These are phyloP conservation scores for Halotydeus destructor DNA, from an alignment of 1,140 invertebrate species.

Conservation along the genomic window DNA sequence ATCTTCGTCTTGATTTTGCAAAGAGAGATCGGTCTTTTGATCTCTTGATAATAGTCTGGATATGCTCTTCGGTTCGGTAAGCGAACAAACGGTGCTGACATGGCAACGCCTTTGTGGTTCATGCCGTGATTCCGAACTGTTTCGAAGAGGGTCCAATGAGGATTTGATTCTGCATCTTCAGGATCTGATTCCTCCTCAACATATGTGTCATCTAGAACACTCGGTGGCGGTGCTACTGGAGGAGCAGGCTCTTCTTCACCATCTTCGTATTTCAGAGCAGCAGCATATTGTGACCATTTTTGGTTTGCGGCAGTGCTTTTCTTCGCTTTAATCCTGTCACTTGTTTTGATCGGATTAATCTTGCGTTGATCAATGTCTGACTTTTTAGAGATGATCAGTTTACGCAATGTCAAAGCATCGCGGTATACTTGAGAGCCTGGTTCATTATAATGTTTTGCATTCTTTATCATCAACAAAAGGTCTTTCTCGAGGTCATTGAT, in stretches of 20 bases:
- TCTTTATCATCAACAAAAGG: slow-evolving; percentile 69
- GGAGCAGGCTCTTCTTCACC: slow-evolving; percentile 21
- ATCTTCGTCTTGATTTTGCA: slow-evolving; percentile 79
- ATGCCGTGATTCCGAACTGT: slow-evolving; percentile 41
- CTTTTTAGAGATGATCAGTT: slow-evolving; percentile 40
- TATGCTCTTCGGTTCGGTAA: slow-evolving; percentile 61
- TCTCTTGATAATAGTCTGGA: slow-evolving; percentile 94
- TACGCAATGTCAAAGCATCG: slow-evolving; percentile 71
- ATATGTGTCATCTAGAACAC: too few species aligned
- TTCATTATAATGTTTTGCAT: slow-evolving; percentile 90
- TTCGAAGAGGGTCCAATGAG: slow-evolving; percentile 56
- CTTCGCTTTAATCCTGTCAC: slow-evolving; percentile 31
- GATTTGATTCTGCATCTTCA: slow-evolving; percentile 34
- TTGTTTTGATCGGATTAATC: slow-evolving; percentile 25
- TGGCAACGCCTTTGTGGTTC: slow-evolving; percentile 39
- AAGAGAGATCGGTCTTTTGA: slow-evolving; percentile 82
- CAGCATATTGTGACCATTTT: slow-evolving; percentile 33
- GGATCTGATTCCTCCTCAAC: slow-evolving; percentile 15
- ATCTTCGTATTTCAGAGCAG: slow-evolving; percentile 33
- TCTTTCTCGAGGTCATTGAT: slow-evolving; percentile 73
- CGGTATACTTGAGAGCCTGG: slow-evolving; percentile 90
- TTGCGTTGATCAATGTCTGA: slow-evolving; percentile 40
- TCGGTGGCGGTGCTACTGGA: too few species aligned
- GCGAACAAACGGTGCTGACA: slow-evolving; percentile 78
- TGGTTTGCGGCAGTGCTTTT: slow-evolving; percentile 22